Evolutionary conservation across 2,797 vertebrate genomes (phyloP).

Genomic region (Acridotheres tristis): DNA sequence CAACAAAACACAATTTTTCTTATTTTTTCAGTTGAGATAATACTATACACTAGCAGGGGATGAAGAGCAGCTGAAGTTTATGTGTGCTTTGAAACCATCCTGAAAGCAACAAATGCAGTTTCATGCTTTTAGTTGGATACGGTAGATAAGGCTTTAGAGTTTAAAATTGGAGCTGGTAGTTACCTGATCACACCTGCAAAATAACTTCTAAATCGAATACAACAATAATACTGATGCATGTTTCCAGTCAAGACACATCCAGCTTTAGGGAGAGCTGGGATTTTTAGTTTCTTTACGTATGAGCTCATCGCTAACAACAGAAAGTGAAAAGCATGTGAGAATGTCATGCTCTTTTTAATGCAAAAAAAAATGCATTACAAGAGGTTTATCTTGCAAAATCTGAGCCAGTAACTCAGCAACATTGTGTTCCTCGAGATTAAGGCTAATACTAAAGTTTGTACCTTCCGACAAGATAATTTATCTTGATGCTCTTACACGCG

Average conservation of each 20-base stretch:
- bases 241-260: background rate
- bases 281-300: background rate
- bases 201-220: background rate
- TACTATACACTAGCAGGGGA: accelerated
- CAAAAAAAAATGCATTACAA: background rate
- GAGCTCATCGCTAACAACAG: background rate
- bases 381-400: background rate
- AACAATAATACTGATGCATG: background rate
- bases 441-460: background rate
- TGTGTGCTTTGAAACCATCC: background rate
- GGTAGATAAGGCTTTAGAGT: background rate
- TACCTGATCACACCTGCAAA: background rate
- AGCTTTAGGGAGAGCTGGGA: accelerated
- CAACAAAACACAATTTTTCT: background rate
- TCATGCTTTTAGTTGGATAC: background rate
- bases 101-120: background rate
- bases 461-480: background rate
- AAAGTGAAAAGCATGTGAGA: background rate
- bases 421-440: background rate
- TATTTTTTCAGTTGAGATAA: background rate
- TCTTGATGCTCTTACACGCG: background rate
- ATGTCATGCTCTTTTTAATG: background rate
- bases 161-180: background rate
- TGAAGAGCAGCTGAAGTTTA: background rate
- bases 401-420: background rate